phyloP scores from a whole-genome alignment of 2,113 vertebrate genomes.

The Trematomus loennbergii region DNA sequence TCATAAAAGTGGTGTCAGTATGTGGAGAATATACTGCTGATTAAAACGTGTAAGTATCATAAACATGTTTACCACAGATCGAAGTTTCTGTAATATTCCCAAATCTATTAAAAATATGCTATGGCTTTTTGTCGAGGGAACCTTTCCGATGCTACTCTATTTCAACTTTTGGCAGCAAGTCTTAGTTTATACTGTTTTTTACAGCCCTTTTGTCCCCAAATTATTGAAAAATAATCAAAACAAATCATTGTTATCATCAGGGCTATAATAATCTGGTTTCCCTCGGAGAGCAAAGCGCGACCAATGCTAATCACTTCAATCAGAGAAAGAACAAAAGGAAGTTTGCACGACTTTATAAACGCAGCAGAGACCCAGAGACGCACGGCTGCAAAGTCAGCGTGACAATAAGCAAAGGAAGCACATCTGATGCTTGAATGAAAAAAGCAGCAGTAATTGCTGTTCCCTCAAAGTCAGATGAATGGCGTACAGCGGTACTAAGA shows the following conservation, averaged over 20 bases:
- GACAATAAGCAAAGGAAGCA: slow-evolving; percentile 34
- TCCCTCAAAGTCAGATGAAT: slow-evolving; percentile 36
- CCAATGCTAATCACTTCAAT: not conserved
- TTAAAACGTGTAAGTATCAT: no score
- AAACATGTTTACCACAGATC: no score
- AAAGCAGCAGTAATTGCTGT: slow-evolving; percentile 45
- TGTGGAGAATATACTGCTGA: no score
- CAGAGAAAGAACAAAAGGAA: not conserved
- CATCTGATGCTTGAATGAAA: slow-evolving; percentile 34
- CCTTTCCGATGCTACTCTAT: no score
- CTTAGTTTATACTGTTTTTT: no score
- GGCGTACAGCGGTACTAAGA: slow-evolving; percentile 3
- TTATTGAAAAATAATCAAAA: not conserved
- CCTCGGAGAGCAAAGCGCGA: not conserved
- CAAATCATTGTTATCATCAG: not conserved
- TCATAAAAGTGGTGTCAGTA: no score
- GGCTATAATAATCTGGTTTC: not conserved
- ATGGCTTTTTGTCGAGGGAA: no score
- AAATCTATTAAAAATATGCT: no score
- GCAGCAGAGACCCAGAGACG: slow-evolving; percentile 1
- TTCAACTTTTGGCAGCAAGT: no score
- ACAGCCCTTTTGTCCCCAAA: not conserved
- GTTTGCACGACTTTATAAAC: not conserved
- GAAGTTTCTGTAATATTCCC: no score
- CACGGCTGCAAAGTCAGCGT: not conserved